A percentile compares a stretch with the other conserved stretches of the same genome.
Evolutionary conservation across 1,140 invertebrate genomes (phyloP).

Genomic region (Trichogramma pretiosum): DNA sequence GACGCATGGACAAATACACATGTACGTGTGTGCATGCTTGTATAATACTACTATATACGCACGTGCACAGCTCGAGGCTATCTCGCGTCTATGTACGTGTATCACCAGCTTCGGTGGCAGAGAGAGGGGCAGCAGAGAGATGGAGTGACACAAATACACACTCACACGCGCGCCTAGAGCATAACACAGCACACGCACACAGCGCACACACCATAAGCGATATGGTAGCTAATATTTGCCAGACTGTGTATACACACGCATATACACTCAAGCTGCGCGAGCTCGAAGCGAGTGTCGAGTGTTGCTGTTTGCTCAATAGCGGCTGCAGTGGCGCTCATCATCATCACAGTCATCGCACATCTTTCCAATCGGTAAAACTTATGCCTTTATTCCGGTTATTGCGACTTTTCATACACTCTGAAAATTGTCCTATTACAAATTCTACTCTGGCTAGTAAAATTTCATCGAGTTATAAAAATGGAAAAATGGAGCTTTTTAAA

Average conservation of each 20-base stretch:
- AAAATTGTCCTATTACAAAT: neutral
- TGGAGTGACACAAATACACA: neutral
- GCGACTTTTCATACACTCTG: neutral
- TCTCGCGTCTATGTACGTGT: too few relatives aligned
- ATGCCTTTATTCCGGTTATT: neutral
- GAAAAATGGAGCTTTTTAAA: too few relatives aligned
- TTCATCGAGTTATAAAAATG: neutral
- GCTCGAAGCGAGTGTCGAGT: neutral
- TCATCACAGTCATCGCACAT: neutral
- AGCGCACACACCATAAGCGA: constrained; percentile 43
- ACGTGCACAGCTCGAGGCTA: too few relatives aligned
- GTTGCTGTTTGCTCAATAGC: constrained; percentile 8
- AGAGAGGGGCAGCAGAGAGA: too few relatives aligned
- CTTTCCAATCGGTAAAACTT: neutral
- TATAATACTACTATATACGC: neutral
- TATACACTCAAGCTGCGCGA: constrained; percentile 32
- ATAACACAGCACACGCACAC: too few relatives aligned
- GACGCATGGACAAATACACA: too few relatives aligned
- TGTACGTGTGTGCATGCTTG: too few relatives aligned
- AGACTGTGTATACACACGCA: constrained; percentile 42
- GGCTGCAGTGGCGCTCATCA: constrained; percentile 1
- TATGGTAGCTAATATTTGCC: constrained; percentile 46
- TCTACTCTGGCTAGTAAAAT: neutral
- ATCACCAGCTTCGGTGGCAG: too few relatives aligned
- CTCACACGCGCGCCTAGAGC: neutral